Evolutionary conservation across 2,113 vertebrate genomes (phyloP), one percentile per base, ranked within the genome.

Genomic region (Cromileptes altivelis): DNA sequence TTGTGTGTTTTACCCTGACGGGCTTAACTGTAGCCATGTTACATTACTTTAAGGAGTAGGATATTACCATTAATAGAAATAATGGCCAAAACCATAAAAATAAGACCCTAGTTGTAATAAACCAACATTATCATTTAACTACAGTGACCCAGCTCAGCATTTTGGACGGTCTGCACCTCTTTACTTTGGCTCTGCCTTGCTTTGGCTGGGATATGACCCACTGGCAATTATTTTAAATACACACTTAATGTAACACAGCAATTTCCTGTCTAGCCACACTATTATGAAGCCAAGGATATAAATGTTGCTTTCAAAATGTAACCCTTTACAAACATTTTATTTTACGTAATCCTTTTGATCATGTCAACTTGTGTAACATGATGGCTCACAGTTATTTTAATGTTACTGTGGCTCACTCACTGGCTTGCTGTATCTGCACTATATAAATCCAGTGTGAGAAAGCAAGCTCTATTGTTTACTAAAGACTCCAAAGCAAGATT

Each of bases 161-260:
- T 25, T 75, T 63, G 58, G 27, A 63, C 9, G 0, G 58, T 19
- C 58, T 30, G 4, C 15, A 30, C 45, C 10, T 75, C 58, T 78
- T 81, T 73, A 71, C 62, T 69, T 78, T 85, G 67, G 67, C 84
- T 72, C 25, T 30, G 37, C 37, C n/a, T 52, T 67, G 17, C 37
- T 50, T 68, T 50, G 63, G 62, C 74, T 56, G 63, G 52, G 42
- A 52, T 14, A 1, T 23, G 9, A 78, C 6, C 27, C 17, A 61
- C 5, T 70, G 56, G 55, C 15, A 52, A 5, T 50, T 17, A 37
- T 60, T 60, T 60, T 3, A 60, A 23, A 61, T 27, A 15, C 27
- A 52, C 14, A 68, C 18, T 42, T 33, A 56, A 15, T 30, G n/a
- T 47, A 12, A 57, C 7, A 57, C 18, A 33, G 62, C 37, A n/a